phyloP scores from a whole-genome alignment of 2,888 invertebrate genomes.

The Idaea biselata region DNA sequence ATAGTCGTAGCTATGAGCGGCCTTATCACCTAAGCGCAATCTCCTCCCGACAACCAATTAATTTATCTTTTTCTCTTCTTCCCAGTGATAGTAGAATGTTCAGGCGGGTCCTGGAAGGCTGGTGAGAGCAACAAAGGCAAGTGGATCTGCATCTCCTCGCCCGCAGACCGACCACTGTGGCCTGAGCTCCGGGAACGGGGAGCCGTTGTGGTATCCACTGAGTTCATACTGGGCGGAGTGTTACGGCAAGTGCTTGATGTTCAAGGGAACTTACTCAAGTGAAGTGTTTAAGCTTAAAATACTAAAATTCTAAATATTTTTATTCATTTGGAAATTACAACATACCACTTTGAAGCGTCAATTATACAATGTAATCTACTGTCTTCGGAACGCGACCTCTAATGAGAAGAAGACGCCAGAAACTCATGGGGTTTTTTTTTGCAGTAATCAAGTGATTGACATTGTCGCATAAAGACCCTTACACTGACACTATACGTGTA shows the following conservation, averaged over 20 bases:
- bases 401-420: too few species aligned
- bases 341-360: background rate
- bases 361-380: too few species aligned
- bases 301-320: too few species aligned
- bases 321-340: too few species aligned
- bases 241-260: slow-evolving; percentile 53
- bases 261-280: slow-evolving; percentile 26
- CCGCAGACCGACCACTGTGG: slow-evolving; percentile 51
- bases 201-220: slow-evolving; percentile 53
- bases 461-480: too few species aligned
- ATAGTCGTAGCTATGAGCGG: too few species aligned
- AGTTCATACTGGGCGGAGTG: slow-evolving; percentile 63
- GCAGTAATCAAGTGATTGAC: too few species aligned
- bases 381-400: too few species aligned
- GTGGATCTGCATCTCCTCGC: slow-evolving; percentile 58
- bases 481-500: too few species aligned
- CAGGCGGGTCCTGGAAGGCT: slow-evolving; percentile 64
- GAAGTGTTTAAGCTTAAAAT: background rate
- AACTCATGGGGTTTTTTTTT: too few species aligned
- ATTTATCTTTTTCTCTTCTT: slow-evolving; percentile 15
- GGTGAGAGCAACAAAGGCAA: slow-evolving; percentile 36
- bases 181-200: slow-evolving; percentile 45
- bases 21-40: too few species aligned
- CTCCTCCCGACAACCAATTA: too few species aligned
- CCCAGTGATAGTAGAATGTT: slow-evolving; percentile 70